Base-by-base conservation (phyloP, 2,888 invertebrate species). In the Cinara cedri region DNA sequence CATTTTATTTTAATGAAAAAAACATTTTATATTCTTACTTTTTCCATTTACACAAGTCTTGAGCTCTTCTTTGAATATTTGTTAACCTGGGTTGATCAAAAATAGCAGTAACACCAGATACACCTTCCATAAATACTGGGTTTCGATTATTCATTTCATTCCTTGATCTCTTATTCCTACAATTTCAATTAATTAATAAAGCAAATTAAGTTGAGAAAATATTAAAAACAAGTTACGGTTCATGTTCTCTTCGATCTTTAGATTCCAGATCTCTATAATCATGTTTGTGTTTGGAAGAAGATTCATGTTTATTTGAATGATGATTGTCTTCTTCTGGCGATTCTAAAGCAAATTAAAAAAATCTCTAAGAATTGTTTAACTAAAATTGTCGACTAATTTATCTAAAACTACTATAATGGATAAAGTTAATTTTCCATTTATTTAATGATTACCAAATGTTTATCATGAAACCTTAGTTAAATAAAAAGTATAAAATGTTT, bases 111-210 rank as follows among this genome's bases (percentile, higher is more conserved):
- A 97, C 95, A 0, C 94, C 94, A 0, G 90, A 87, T 0, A 97
- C 92, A 0, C 96, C 96, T 16, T 91, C 91, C 94, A 97, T 96
- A 85, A 98, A 98, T 4, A 87, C 86, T 0, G 92, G 90, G 85
- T 90, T 90, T 83, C 90, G 91, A 81, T 89, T 84, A 42, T 84
- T 81, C 13, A 66, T 66, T 2, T 81, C 81, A 34, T 55, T 65
- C 24, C 81, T 68, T 34, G 49, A 16, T 34, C 70, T 34, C 51
- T 78, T 78, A 13, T 51, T 78, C 8, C 78, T 78, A 70, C 70
- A 66, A 42, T 93, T 97, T 95, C 85, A 98, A 98, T 3, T 87
- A 86, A 0, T 26, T n/a, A 1, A 54, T 51, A 34, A 3, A n/a
- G 16, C 44, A 14, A 44, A 21, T 46, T 65, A n/a, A 4, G 42